Percentiles rank a stretch among this genome's conserved stretches.
Conservation (phyloP, 2,113 vertebrate species). For the Agelaius tricolor region DNA sequence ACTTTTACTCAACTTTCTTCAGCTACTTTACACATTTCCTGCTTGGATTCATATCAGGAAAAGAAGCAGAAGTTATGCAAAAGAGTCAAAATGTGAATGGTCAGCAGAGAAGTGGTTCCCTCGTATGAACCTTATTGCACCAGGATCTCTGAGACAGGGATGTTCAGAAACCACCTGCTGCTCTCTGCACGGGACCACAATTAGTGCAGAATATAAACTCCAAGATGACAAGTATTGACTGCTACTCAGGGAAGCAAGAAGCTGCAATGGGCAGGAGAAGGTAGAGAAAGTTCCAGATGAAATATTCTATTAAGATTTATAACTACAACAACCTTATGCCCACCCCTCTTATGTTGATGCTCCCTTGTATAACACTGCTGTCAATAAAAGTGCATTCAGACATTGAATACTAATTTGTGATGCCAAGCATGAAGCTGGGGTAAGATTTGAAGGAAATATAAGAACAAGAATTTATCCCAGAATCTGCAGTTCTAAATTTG, state of each 20-base stretch:
- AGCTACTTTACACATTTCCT: background rate
- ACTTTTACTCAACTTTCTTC: background rate
- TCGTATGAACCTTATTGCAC: background rate
- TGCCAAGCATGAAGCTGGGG: background rate
- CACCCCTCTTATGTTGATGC: background rate
- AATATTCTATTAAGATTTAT: background rate
- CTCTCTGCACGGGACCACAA: background rate
- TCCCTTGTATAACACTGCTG: background rate
- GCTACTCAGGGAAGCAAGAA: background rate
- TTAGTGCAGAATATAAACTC: background rate
- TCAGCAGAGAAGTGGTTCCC: background rate
- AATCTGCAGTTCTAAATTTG: slow-evolving; percentile 85
- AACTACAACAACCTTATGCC: background rate
- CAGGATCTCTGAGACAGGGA: background rate
- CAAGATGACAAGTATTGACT: background rate
- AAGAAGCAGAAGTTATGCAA: background rate
- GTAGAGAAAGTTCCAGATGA: background rate
- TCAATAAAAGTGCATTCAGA: background rate
- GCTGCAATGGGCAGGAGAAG: background rate
- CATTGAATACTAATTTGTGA: background rate
- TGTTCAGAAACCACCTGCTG: background rate
- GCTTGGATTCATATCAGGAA: background rate
- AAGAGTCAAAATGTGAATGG: background rate
- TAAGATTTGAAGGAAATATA: slow-evolving; percentile 69
- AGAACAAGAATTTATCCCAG: slow-evolving; percentile 92